Percentiles rank a stretch among this genome's conserved stretches.
Conservation (phyloP, 2,797 vertebrate species). For the Pseudotriccus pelzelni region DNA sequence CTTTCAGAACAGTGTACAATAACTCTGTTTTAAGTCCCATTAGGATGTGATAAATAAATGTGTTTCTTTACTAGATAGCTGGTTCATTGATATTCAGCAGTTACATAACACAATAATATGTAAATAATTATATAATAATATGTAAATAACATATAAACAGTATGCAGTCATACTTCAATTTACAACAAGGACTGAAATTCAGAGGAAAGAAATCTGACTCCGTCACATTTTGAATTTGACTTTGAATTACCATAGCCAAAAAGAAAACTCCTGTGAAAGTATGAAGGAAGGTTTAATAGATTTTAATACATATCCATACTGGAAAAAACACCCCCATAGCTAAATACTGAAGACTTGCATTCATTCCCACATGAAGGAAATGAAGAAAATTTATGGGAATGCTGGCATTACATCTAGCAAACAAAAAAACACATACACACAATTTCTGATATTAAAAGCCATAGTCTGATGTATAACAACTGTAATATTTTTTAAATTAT, state of each 20-base stretch:
- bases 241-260: not conserved
- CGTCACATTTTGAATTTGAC: not conserved
- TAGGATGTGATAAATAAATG: not conserved
- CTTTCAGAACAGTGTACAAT: not conserved
- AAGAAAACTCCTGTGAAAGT: not conserved
- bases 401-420: not conserved
- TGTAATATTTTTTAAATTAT: not conserved
- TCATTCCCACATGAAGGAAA: not conserved
- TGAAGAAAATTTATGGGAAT: conserved; percentile 21
- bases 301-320: not conserved
- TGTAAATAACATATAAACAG: too few species aligned
- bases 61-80: not conserved
- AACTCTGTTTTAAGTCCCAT: not conserved
- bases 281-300: not conserved
- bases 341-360: not conserved
- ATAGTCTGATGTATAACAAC: not conserved
- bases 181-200: not conserved
- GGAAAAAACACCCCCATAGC: not conserved
- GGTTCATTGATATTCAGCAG: not conserved
- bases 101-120: not conserved
- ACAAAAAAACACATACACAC: not conserved
- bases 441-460: not conserved
- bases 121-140: too few species aligned
- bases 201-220: not conserved
- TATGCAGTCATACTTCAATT: not conserved